Conservation (phyloP, 2,888 invertebrate genomes). For the Eledona agricola region DNA sequence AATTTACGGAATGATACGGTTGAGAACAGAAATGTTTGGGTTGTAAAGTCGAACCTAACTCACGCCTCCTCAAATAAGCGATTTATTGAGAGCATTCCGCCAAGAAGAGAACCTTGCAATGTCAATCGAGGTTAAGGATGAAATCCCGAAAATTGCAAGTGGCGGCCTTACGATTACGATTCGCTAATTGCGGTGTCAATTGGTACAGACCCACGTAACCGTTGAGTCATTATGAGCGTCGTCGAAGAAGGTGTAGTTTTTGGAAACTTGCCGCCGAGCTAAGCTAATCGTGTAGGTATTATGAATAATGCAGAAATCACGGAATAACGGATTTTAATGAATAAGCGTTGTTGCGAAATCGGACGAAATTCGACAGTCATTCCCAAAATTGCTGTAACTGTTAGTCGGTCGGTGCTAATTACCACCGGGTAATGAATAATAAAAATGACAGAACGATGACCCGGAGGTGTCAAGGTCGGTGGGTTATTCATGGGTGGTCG, state of each 20-base stretch:
- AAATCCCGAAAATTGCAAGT: background rate
- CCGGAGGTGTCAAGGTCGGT: conserved; percentile 2
- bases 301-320: conserved; percentile 34
- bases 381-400: conserved; percentile 13
- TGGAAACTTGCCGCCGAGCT: conserved; percentile 42
- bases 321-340: conserved; percentile 26
- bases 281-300: conserved; percentile 28
- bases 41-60: no score
- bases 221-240: conserved; percentile 21
- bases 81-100: no score
- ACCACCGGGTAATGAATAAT: conserved; percentile 6
- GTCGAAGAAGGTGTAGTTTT: conserved; percentile 44
- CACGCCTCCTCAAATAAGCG: conserved; percentile 20
- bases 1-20: conserved; percentile 23
- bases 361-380: conserved; percentile 18
- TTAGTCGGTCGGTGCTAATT: no score
- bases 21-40: conserved; percentile 21
- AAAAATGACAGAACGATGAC: conserved; percentile 5
- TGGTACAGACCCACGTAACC: conserved; percentile 16
- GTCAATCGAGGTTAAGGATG: conserved; percentile 21
- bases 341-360: conserved; percentile 26
- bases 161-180: background rate
- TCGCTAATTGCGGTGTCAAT: conserved; percentile 6
- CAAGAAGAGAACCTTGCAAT: conserved; percentile 8
- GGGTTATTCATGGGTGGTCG: background rate